Evolutionary conservation across 2,797 vertebrate genomes (phyloP).

Genomic region (Acridotheres tristis): DNA sequence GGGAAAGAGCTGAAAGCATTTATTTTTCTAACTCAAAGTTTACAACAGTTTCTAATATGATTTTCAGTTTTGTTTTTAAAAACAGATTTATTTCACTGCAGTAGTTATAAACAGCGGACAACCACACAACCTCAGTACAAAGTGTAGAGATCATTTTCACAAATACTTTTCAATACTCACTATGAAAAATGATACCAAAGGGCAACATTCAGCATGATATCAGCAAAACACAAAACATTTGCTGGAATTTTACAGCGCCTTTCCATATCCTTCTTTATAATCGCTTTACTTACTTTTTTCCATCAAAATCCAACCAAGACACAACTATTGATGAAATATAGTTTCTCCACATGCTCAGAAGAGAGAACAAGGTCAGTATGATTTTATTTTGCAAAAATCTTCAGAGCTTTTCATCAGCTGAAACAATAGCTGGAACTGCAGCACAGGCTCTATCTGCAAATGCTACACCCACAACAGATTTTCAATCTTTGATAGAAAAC

Average conservation of each 20-base stretch:
- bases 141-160: not conserved
- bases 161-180: too few relatives aligned
- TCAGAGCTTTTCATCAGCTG: not conserved
- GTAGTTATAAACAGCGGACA: not conserved
- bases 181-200: not conserved
- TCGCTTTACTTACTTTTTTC: not conserved
- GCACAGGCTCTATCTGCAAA: not conserved
- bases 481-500: not conserved
- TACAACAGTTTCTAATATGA: not conserved
- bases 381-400: not conserved
- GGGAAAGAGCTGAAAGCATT: not conserved
- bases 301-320: not conserved
- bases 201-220: not conserved
- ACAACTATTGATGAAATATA: not conserved
- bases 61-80: not conserved
- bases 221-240: not conserved
- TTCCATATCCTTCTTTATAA: not conserved
- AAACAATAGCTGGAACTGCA: not conserved
- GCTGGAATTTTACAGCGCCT: not conserved
- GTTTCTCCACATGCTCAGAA: not conserved
- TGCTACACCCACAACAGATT: not conserved
- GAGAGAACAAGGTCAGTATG: not conserved
- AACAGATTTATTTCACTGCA: fast-evolving
- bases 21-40: not conserved
- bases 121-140: not conserved